Evolutionary conservation across 2,113 vertebrate species (phyloP).

Genomic region (Cebus imitator): DNA sequence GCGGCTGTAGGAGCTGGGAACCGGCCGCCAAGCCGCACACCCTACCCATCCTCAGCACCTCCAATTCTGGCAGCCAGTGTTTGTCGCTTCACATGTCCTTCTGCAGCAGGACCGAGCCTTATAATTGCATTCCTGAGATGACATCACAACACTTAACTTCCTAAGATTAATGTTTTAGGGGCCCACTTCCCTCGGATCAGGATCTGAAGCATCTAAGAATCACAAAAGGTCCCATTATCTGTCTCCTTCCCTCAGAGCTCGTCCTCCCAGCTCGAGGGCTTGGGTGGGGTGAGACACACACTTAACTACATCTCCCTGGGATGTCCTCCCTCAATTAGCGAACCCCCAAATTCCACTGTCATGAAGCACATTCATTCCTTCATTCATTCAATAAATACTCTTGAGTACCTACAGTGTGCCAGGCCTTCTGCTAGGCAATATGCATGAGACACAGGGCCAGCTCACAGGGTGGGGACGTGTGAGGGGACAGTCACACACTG

Average conservation of each 20-base stretch:
- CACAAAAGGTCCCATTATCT: not conserved
- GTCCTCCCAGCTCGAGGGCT: not conserved
- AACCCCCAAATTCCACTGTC: not conserved
- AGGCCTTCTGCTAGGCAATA: not conserved
- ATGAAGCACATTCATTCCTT: not conserved
- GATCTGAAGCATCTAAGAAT: not conserved
- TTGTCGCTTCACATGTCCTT: not conserved
- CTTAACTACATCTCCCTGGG: not conserved
- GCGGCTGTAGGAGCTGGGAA: not conserved
- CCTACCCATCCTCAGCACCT: not conserved
- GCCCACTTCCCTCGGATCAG: not conserved
- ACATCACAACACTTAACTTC: not conserved
- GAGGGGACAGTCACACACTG: not conserved
- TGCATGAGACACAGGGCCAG: not conserved
- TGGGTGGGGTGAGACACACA: not conserved
- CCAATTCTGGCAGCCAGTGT: not conserved
- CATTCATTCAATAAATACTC: slow-evolving; percentile 11
- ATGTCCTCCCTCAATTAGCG: not conserved
- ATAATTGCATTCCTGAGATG: slow-evolving; percentile 48
- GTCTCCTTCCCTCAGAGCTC: not conserved
- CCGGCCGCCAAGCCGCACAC: not conserved
- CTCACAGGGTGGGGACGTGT: not conserved
- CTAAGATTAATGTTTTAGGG: not conserved
- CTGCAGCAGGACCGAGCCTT: not conserved
- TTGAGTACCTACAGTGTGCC: not conserved